Conservation (phyloP, 2,113 vertebrate species). For the Gobiocypris rarus region DNA sequence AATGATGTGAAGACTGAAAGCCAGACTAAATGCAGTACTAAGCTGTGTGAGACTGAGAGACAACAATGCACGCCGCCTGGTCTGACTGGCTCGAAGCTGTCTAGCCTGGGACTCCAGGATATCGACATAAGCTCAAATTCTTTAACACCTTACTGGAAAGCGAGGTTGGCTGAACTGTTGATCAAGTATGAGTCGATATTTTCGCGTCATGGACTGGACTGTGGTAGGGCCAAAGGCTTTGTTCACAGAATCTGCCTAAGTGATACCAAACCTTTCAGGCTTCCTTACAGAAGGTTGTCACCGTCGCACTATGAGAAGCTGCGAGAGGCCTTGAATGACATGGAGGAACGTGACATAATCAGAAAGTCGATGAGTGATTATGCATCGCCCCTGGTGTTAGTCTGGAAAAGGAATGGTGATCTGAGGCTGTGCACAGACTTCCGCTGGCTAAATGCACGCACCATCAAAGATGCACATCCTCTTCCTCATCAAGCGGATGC, state of each 20-base stretch:
- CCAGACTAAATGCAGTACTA: background rate
- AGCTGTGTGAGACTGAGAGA: background rate
- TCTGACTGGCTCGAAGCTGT: background rate
- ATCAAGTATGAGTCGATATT: constrained; percentile 3
- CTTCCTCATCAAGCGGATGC: constrained; percentile 17
- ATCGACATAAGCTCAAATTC: background rate
- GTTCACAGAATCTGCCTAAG: constrained; percentile 35
- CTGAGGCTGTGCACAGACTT: constrained; percentile 29
- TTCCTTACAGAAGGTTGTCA: constrained; percentile 24
- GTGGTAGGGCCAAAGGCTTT: constrained; percentile 20
- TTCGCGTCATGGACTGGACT: constrained; percentile 14
- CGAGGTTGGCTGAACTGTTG: background rate
- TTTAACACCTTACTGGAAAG: constrained; percentile 1
- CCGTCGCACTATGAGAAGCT: constrained; percentile 26
- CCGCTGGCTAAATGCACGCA: background rate
- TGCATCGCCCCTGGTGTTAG: background rate
- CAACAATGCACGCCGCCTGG: background rate
- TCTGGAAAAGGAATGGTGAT: constrained; percentile 20
- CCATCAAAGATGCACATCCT: constrained; percentile 18
- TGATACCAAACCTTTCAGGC: constrained; percentile 30
- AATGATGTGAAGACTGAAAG: background rate
- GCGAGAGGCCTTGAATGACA: background rate
- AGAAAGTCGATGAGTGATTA: constrained; percentile 13
- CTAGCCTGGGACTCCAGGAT: background rate
- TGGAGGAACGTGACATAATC: constrained; percentile 28